Base-by-base conservation (phyloP, 2,797 vertebrate genomes). In the Fratercula arctica region DNA sequence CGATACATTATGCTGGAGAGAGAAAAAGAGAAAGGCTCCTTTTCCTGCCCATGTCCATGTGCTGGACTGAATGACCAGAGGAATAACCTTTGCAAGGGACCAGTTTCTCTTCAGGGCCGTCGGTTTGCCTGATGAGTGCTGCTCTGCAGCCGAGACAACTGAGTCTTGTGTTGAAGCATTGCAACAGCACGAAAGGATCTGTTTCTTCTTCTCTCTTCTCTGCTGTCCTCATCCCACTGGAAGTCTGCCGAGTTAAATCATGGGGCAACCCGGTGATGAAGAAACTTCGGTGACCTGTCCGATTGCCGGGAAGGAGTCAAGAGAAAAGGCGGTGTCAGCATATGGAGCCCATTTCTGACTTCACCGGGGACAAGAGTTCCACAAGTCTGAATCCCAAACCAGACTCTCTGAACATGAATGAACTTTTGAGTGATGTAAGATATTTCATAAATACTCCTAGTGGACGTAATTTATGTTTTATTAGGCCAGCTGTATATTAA, bases 221-320 rank as follows among this genome's bases (percentile, higher is more conserved):
- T 57, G 39, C 9, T 13, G 3, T 15, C 46, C 51, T 88, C 0
- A 0, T 16, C 33, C 35, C 45, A 12, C 29, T 46, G 43, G 39
- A 46, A 46, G 10, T 4, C 26, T 29, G 60, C 46, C 41, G 25
- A 33, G 33, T 23, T 84, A 70, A 67, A 88, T 57, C 23, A 66
- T 2, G 21, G 28, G 13, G 6, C 57, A 64, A 29, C 15, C 39
- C 2, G 1, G 4, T 19, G 37, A 43, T 35, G 84, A 57, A 19
- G 43, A 70, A 88, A 53, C n/a, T 48, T 14, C 0, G 0, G 0
- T 0, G 1, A 57, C 20, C 12, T 67, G 23, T 0, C 0, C 0
- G 0, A 33, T 35, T 26, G 23, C 21, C 0, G 0, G n/a, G 60
- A 85, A 53, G 48, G 16, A 24, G 28, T 21, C 33, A 67, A 67